These are phyloP conservation scores for Ceratothoa steindachneri DNA, from an alignment of 2,888 invertebrate genomes.

Conservation along the genomic window DNA sequence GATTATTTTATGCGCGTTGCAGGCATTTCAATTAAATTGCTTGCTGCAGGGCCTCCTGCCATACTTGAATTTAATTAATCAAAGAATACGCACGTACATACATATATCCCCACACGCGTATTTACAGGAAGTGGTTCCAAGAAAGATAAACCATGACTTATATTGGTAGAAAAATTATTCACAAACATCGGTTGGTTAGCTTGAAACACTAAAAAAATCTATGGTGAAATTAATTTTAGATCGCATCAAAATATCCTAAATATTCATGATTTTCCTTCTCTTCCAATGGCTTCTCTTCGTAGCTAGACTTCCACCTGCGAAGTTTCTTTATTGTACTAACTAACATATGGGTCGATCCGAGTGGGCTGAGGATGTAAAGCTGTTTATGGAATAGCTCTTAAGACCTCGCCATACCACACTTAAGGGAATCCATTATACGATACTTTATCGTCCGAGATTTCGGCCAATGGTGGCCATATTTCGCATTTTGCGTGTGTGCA, in stretches of 20 bases:
- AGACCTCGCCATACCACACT: background rate
- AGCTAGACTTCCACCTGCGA: too few species aligned
- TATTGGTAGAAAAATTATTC: too few species aligned
- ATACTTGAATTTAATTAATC: conserved; percentile 14
- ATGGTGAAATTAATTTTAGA: too few species aligned
- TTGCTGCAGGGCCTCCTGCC: conserved; percentile 2
- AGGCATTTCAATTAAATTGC: background rate
- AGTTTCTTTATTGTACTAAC: too few species aligned
- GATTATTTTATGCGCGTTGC: background rate
- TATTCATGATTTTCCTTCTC: too few species aligned
- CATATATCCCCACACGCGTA: background rate
- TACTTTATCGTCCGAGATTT: background rate
- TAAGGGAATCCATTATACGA: background rate
- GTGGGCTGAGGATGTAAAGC: background rate
- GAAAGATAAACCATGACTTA: too few species aligned
- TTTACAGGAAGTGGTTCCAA: too few species aligned
- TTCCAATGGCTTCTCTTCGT: too few species aligned
- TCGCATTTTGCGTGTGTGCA: too few species aligned
- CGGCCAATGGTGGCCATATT: background rate
- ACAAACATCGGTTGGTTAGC: too few species aligned
- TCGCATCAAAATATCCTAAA: too few species aligned
- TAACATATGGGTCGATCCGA: background rate
- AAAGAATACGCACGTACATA: background rate
- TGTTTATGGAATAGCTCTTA: background rate
- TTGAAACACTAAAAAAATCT: too few species aligned